Evolutionary conservation across 2,888 invertebrate species (phyloP), one percentile per base, ranked within the genome.

Genomic region (Agrochola macilenta): DNA sequence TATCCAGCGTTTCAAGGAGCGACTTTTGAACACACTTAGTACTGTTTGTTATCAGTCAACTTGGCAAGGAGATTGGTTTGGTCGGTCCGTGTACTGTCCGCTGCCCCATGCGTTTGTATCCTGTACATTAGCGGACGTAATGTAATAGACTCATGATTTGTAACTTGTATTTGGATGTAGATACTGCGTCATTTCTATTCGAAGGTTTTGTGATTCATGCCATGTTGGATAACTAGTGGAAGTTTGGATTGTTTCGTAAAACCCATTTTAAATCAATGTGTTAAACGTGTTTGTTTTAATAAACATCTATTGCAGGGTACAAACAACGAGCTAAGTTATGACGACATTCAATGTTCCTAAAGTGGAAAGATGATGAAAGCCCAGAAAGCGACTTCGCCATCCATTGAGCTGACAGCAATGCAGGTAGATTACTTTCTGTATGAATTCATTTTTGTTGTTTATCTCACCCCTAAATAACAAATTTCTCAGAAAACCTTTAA

Each of bases 11-110:
- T 83, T 82, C 60, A 81, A 76, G 78, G 77, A 82, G 80, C 52
- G 76, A 81, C 46, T 74, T 75, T 79, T 65, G 74, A 76, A 72
- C 30, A 72, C 30, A 78, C 71, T 78, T 64, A 57, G 68, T 71
- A 79, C 65, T 35, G 39, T 80, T 74, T 74, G 78, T 82, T 76
- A 76, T 74, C 81, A 66, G 75, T 83, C 60, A 81, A 79, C 77
- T 86, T 73, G 81, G 81, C 79, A 82, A 87, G 87, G 85, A 86
- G 82, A 88, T 89, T 89, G 85, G 87, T 89, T 89, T 87, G 83
- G 87, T 90, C 78, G 85, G 82, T 87, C 81, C 74, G 71, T 83
- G 58, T 74, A 87, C 69, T 82, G 74, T 86, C 83, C 78, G 85
- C 77, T 77, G 76, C 79, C 75, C 64, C 52, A 73, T 69, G 74